Evolutionary conservation across 2,113 vertebrate species (phyloP), one percentile per base, ranked within the genome.

Genomic region (Pagrus major): DNA sequence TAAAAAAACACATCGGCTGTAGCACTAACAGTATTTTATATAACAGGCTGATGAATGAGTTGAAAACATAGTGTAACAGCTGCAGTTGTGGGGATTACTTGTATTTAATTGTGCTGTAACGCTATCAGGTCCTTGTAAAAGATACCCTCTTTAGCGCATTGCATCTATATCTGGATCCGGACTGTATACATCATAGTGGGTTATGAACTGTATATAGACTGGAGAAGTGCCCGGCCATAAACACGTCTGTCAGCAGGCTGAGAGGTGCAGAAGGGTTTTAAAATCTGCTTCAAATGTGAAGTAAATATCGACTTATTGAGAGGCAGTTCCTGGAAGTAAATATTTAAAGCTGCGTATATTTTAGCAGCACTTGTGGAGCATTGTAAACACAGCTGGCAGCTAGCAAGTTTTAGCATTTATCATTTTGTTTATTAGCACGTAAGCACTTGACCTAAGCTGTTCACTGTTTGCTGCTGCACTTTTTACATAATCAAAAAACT

Each of bases 121-220:
- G 18, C 4, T 35, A 31, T 33, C 63, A 14, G 49, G 60, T 6
- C 60, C 68, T 71, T 77, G 78, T 60, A 71, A 78, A 49, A 18
- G 58, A 79, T 59, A 46, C 18, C 39, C 11, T 46, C 78, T 60
- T 74, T 39, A 41, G 39, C 18, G 1, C 37, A 23, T n/a, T 25
- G 39, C 41, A 1, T 67, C 81, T 86, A 83, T 76, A 85, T 76
- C 78, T 81, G 44, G 70, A 21, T 54, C 15, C 3, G 1, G 55
- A 59, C 46, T 18, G 51, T 44, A 0, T 18, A 69, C 71, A 10
- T 87, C 76, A 83, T 12, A 51, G 61, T 18, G 15, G 41, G 47
- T 35, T 35, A 20, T 71, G 51, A 79, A 20, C 65, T 70, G 71
- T 20, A 67, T 54, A 65, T 70, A 59, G 61, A 72, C 31, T 10